These are phyloP conservation scores for Rutilus rutilus DNA, from an alignment of 2,113 vertebrate genomes.

Conservation along the genomic window DNA sequence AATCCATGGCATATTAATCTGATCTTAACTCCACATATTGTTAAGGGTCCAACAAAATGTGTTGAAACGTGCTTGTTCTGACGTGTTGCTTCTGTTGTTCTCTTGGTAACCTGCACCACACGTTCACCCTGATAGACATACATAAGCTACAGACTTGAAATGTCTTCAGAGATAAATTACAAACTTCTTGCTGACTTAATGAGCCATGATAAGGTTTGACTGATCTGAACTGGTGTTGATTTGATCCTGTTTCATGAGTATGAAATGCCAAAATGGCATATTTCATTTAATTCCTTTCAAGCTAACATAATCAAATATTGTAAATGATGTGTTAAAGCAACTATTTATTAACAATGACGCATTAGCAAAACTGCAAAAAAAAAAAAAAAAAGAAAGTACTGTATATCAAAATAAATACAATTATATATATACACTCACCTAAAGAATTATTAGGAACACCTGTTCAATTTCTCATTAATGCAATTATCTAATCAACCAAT, in stretches of 20 bases:
- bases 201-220: background rate
- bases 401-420: no score
- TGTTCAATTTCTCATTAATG: no score
- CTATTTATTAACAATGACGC: background rate
- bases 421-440: no score
- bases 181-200: background rate
- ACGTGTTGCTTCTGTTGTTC: background rate
- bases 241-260: background rate
- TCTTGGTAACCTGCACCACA: slow-evolving; percentile 4
- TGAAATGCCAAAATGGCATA: background rate
- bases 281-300: background rate
- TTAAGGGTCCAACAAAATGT: background rate
- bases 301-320: background rate
- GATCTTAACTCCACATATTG: background rate
- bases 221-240: slow-evolving; percentile 5
- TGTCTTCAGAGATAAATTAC: background rate
- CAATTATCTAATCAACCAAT: no score
- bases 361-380: background rate
- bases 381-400: background rate
- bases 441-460: no score
- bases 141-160: background rate
- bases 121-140: background rate
- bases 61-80: slow-evolving; percentile 7
- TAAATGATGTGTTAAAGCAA: slow-evolving; percentile 1
- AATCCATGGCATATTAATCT: slow-evolving; percentile 8